Conservation (phyloP, 1,140 invertebrate species). For the Drosophila triauraria region DNA sequence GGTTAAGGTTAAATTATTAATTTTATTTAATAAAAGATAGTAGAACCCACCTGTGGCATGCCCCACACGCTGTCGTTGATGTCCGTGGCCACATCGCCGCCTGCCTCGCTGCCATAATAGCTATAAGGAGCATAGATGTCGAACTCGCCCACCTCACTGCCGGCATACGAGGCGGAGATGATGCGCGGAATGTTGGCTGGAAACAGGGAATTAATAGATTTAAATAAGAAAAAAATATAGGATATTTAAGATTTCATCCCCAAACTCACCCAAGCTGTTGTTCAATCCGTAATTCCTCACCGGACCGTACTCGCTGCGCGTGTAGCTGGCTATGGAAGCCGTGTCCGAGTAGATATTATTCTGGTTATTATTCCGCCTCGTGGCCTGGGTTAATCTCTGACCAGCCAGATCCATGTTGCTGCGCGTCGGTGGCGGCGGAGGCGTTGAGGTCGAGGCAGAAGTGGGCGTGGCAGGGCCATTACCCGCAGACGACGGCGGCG, state of each 20-base stretch:
- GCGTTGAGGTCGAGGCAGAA: constrained; percentile 36
- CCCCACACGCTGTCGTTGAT: constrained; percentile 84
- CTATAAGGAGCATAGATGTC: constrained; percentile 93
- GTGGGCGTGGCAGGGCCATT: constrained; percentile 40
- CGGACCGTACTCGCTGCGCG: constrained; percentile 83
- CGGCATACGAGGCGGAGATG: constrained; percentile 91
- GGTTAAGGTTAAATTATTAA: neutral
- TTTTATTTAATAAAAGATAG: accelerated
- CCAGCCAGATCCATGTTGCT: constrained; percentile 69
- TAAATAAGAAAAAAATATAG: too few relatives aligned
- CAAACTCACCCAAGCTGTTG: constrained; percentile 79
- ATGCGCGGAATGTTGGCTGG: constrained; percentile 86
- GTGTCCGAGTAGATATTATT: constrained; percentile 80
- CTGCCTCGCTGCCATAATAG: constrained; percentile 88
- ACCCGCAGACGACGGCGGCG: constrained; percentile 14
- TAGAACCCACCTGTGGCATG: constrained; percentile 68
- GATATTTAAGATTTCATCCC: too few relatives aligned
- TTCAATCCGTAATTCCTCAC: constrained; percentile 73
- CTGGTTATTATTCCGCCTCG: constrained; percentile 37
- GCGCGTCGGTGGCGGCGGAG: constrained; percentile 69
- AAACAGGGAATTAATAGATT: neutral
- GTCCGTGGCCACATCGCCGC: constrained; percentile 84
- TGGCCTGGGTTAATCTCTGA: constrained; percentile 56
- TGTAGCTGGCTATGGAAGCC: constrained; percentile 79
- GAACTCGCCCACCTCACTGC: constrained; percentile 90